Base-by-base conservation (phyloP, 2,113 vertebrate genomes). In the Prochilodus magdalenae region DNA sequence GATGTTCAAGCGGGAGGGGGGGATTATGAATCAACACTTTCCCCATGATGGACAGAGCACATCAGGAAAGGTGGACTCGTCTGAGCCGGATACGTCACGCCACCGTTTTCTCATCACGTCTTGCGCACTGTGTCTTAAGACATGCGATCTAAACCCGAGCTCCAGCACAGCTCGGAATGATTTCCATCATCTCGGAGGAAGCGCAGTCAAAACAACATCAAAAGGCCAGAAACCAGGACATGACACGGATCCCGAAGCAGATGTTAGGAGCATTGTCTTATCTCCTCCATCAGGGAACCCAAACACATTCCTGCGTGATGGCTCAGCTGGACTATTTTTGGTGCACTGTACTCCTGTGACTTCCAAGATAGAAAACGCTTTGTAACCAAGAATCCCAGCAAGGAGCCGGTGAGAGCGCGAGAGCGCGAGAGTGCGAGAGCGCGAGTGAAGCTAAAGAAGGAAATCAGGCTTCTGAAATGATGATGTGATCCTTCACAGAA, bases 251-350 rank as follows among this genome's bases (percentile, higher is more conserved):
- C 66, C 3, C 6, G 66, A 70, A 44, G 33, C 65, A 67, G 65
- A 67, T 67, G 65, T 22, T 18, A 20, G 65, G 30, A 22, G 1
- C 65, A 67, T 20, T 36, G 65, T 44, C 22, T 70, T 70, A 44
- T 70, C 66, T 44, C 22, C 7, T 70, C 36, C 33, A n/a, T 40
- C 20, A n/a, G 66, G 66, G 40, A 70, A 36, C 36, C 66, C 33
- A 70, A 70, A 70, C 66, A 70, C 66, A 70, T 70, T 70, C 66
- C 66, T 70, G 40, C 11, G 3, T 44, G 36, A 70, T 70, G 66
- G n/a, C 36, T 67, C 1, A 67, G n/a, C 36, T 67, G 5, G 16
- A 33, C 65, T 44, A 70, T 70, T 70, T 44, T 44, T 40, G 66
- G 40, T 24, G 57, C 66, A 2, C 36, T 14, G 44, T 24, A 44